Percentiles rank a stretch among this genome's conserved stretches.
Conservation (phyloP, 2,113 vertebrate species). For the Brienomyrus brachyistius region DNA sequence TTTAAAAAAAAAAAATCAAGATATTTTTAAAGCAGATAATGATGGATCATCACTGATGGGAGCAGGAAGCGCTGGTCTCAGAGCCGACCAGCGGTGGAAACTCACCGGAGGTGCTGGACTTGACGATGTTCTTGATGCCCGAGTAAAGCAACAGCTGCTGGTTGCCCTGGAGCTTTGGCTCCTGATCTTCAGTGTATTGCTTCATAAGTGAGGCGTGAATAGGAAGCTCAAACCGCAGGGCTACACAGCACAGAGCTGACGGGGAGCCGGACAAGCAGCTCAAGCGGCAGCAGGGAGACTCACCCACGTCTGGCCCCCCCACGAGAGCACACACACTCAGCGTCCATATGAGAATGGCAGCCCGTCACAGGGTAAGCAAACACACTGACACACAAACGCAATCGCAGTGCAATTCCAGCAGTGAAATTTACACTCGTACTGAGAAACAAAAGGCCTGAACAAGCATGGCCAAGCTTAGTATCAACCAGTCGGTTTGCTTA, state of each 20-base stretch:
- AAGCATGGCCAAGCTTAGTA: neutral
- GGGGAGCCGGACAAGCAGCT: neutral
- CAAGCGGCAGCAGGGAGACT: neutral
- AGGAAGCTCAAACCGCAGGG: conserved; percentile 62
- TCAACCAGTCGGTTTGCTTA: neutral
- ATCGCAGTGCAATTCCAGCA: neutral
- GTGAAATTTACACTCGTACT: neutral
- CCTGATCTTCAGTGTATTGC: conserved; percentile 88
- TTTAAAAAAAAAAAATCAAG: neutral
- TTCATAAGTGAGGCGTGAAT: conserved; percentile 91
- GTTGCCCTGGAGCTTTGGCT: conserved; percentile 83
- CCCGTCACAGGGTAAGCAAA: neutral
- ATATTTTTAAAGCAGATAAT: neutral
- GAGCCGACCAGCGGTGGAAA: neutral
- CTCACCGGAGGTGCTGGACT: conserved; percentile 88
- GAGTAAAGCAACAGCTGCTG: conserved; percentile 85
- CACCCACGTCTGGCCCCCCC: neutral
- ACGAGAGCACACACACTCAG: neutral
- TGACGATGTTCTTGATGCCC: conserved; percentile 93
- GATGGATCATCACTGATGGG: neutral
- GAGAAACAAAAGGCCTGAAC: neutral
- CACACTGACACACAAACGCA: neutral
- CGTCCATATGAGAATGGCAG: neutral
- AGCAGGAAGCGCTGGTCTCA: neutral
- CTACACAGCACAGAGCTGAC: no score